Base-by-base conservation (phyloP, 2,888 invertebrate genomes). In the Pilophorus perplexus region DNA sequence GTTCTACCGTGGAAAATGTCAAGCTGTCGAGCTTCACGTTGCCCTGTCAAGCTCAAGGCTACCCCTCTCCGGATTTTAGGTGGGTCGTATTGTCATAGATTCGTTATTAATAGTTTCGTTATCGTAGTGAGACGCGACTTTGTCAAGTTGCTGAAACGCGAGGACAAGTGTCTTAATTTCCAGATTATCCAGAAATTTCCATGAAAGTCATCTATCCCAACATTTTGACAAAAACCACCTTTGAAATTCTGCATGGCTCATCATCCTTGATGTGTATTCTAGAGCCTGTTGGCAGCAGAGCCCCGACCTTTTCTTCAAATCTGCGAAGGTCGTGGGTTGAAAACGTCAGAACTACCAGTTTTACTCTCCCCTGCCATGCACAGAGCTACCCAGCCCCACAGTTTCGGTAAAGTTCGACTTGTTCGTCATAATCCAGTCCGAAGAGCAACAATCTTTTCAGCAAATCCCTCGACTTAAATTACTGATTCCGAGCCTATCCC, bases 1-100 rank as follows among this genome's bases (percentile, higher is more conserved):
- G 62, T 22, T 59, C 59, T 3, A 40, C 40, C 14, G 59, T 59
- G 18, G 59, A 59, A 59, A 59, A 59, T 40, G 59, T 59, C 42
- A 38, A 40, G 40, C 18, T 14, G 5, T 59, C 68, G 40, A 67
- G 73, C 75, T 83, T 89, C 76, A 85, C 85, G 55, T 79, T 87
- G 71, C 81, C 85, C 68, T 87, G 87, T 79, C 85, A 85, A 75
- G 85, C 85, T 67, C 86, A 86, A 79, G 85, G 84, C 74, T 85
- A 82, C 77, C 88, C 88, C 54, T 83, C 86, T 74, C 88, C 88
- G 74, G 73, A 76, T 55, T 78, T 78, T 76, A 80, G 79, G 82
- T 82, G 79, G n/a, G 14, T 64, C 22, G 2, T 25, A 2, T n/a
- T n/a, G n/a, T n/a, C n/a, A n/a, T n/a, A n/a, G n/a, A n/a, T n/a